phyloP scores from a whole-genome alignment of 2,888 invertebrate species.

The Lasius platythorax region DNA sequence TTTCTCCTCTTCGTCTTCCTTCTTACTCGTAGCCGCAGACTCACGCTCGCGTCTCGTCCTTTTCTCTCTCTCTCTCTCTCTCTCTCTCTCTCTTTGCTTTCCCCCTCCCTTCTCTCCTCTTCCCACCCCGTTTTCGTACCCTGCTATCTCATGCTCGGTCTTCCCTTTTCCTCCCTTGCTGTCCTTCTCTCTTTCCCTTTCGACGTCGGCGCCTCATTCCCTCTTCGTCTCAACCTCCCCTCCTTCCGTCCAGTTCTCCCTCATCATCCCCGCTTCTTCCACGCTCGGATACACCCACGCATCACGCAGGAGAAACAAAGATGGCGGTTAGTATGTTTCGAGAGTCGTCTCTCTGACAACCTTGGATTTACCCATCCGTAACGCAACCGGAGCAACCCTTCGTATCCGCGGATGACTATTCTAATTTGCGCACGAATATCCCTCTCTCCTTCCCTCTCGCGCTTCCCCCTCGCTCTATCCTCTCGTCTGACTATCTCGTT shows the following conservation, averaged over 20 bases:
- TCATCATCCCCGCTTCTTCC: slow-evolving; percentile 70
- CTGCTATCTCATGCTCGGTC: slow-evolving; percentile 17
- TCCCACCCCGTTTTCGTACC: slow-evolving; percentile 44
- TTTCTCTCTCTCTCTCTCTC: slow-evolving; percentile 57
- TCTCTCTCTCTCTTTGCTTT: slow-evolving; percentile 47
- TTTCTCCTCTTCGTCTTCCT: slow-evolving; percentile 25
- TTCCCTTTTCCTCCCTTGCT: slow-evolving; percentile 18
- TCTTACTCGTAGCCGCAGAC: slow-evolving; percentile 23
- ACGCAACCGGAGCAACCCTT: slow-evolving; percentile 74
- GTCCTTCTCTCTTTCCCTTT: slow-evolving; percentile 43
- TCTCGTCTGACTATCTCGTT: background rate
- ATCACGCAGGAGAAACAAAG: slow-evolving; percentile 74
- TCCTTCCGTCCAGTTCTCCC: slow-evolving; percentile 59
- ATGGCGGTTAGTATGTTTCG: slow-evolving; percentile 83
- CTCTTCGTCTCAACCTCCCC: slow-evolving; percentile 56
- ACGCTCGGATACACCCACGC: slow-evolving; percentile 80
- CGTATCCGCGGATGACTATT: slow-evolving; percentile 33
- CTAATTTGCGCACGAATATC: slow-evolving; percentile 50
- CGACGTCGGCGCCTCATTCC: slow-evolving; percentile 42
- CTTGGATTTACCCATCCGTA: slow-evolving; percentile 83
- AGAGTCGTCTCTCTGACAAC: slow-evolving; percentile 86
- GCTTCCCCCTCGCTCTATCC: background rate
- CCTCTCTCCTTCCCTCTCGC: background rate
- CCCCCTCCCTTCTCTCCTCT: slow-evolving; percentile 40
- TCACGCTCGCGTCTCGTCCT: slow-evolving; percentile 35